A percentile compares a stretch with the other conserved stretches of the same genome.
These are phyloP conservation scores for Solenodon paradoxus DNA, from an alignment of 2,113 vertebrate species.

Conservation along the genomic window DNA sequence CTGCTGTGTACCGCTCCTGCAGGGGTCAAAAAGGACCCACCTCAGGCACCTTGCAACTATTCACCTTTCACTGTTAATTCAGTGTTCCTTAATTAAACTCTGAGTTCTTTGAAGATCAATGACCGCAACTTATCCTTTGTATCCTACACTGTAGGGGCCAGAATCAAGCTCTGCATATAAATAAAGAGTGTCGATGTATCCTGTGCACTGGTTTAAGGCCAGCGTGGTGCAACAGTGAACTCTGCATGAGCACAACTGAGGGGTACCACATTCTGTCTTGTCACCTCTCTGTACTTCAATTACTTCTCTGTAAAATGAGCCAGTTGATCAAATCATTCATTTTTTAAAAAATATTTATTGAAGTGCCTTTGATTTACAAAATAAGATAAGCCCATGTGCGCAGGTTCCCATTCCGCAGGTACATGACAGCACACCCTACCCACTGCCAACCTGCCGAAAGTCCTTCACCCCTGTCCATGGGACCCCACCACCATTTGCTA, in stretches of 20 bases:
- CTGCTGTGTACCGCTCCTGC: neutral
- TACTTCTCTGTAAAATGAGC: neutral
- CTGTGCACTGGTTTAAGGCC: neutral
- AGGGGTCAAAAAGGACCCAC: neutral
- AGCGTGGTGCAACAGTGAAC: neutral
- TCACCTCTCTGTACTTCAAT: neutral
- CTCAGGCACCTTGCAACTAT: neutral
- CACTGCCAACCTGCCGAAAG: too few relatives aligned
- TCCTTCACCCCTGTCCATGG: too few relatives aligned
- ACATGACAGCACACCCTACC: too few relatives aligned
- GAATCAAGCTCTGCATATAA: too few relatives aligned
- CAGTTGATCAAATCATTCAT: neutral
- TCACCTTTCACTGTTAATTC: neutral
- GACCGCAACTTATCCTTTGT: neutral
- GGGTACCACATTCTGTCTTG: too few relatives aligned
- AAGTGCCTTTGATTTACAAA: too few relatives aligned
- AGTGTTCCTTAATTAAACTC: neutral
- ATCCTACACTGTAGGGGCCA: neutral
- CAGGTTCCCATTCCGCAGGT: too few relatives aligned
- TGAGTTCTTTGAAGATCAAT: neutral
- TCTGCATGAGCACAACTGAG: accelerated
- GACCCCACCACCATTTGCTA: too few relatives aligned
- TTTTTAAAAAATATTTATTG: too few relatives aligned
- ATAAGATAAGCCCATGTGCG: too few relatives aligned
- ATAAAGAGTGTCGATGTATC: neutral